Base-by-base conservation (phyloP, 2,888 invertebrate genomes). In the Mythimna lalbum region DNA sequence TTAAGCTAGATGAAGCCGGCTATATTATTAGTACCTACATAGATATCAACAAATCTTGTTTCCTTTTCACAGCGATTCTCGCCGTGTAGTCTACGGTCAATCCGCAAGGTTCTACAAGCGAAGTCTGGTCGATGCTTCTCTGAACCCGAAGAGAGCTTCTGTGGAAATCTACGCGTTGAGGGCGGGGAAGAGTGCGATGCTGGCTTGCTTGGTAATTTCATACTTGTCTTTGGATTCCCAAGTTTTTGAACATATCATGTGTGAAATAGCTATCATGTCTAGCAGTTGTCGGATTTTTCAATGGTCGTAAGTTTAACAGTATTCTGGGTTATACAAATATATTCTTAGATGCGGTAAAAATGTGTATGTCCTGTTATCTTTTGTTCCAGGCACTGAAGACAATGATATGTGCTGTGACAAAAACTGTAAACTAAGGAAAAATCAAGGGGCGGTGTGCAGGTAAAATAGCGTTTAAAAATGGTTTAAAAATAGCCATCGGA, bases 101-200 rank as follows among this genome's bases (percentile, higher is more conserved):
- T 99, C 79, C 97, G 98, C 64, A 98, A 99, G 94, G 99, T 99
- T 50, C 94, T 99, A 66, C 98, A 98, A 93, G 98, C 98, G 1
- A 99, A 99, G 93, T 98, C 99, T 0, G 98, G 98, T 0, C 97
- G 98, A 63, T 99, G 98, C 90, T 99, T 99, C 92, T 98, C 98
- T 0, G 99, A 99, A 94, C 99, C 99, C 0, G 98, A 99, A 92
- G 98, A 98, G 94, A 98, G 99, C 66, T 99, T 99, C 94, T 99
- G 99, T 92, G 99, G 99, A 12, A 99, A 99, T 96, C 96, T 99
- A 80, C 97, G 99, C 17, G 99, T 99, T 0, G 99, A 99, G 92
- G 98, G 98, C 4, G 99, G 98, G 81, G 99, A 99, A 92, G 98
- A 99, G 92, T 99, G 99, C 91, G 99, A 99, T 90, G 99, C 99